phyloP scores from a whole-genome alignment of 92 coral and sea anemone genomes.

The Isaurus tuberculatus region DNA sequence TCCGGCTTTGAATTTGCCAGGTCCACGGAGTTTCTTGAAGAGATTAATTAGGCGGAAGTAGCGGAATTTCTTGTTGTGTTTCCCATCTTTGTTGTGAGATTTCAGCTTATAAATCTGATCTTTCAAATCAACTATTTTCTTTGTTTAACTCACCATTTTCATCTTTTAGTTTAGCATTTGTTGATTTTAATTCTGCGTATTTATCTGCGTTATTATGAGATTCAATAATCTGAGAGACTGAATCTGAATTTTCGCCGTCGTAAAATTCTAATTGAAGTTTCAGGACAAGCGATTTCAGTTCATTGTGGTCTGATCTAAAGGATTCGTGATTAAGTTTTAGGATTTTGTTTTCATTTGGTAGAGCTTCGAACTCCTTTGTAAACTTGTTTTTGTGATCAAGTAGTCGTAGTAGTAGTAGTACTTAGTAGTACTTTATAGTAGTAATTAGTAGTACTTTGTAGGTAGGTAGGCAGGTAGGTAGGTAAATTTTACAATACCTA shows the following conservation, averaged over 20 bases:
- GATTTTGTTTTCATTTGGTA: neutral
- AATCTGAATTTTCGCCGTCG: neutral
- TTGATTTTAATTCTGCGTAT: neutral
- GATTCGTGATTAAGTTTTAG: neutral
- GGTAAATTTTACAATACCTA: too few species aligned
- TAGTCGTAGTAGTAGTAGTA: too few species aligned
- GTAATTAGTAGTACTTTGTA: too few species aligned
- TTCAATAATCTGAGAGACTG: neutral
- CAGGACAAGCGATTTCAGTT: neutral
- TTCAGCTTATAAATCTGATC: neutral
- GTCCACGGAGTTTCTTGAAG: neutral
- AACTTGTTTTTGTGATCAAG: neutral
- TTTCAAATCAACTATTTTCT: neutral
- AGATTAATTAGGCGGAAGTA: neutral
- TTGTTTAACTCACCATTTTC: neutral
- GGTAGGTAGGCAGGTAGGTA: too few species aligned
- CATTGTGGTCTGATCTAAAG: neutral
- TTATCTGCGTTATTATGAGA: neutral
- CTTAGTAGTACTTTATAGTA: too few species aligned
- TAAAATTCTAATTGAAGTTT: neutral
- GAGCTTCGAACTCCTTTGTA: neutral
- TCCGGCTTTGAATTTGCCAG: neutral
- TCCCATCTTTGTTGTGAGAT: neutral
- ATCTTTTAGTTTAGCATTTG: neutral
- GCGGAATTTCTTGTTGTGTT: constrained; percentile 6